Evolutionary conservation across 2,797 vertebrate genomes (phyloP), one percentile per base, ranked within the genome.

Genomic region (Artibeus lituratus): DNA sequence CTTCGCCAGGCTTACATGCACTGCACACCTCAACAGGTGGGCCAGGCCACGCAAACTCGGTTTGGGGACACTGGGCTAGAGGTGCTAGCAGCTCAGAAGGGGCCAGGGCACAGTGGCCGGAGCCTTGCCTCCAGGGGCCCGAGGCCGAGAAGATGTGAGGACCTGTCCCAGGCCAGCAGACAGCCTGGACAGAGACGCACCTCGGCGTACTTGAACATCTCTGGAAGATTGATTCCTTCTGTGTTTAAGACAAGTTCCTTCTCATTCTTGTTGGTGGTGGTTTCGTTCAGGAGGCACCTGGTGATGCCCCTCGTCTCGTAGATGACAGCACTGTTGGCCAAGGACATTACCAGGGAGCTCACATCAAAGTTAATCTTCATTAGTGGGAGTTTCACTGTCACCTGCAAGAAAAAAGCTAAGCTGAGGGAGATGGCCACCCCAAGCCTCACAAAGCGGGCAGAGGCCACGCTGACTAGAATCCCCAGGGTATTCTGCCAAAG

Each of bases 171-270:
- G 80, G 51, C 22, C 53, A 21, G 80, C 35, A n/a, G 10, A 29
- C 15, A 15, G 11, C 55, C 39, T 1, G 32, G 29, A 16, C 2
- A 29, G 11, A 42, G 14, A 47, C 2, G 98, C 96, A 99, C 99
- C 37, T 99, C 98, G 0, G 98, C 98, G 44, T 99, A 98, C 49
- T 97, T 99, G 98, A 99, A 99, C 49, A 99, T 98, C 98, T 99
- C 99, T 0, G 98, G 98, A 92, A 99, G 99, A 98, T 99, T 99
- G 98, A 99, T 99, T 55, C 99, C 99, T 85, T 99, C 99, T 0
- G 99, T 99, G 93, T 99, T 99, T 42, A 99, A 98, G 22, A 99
- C 0, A 0, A 98, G 97, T 94, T 99, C 99, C 92, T 98, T 99
- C 85, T 98, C 97, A 0, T 99, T 99, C 0, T 83, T 96, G 26